phyloP scores from a whole-genome alignment of 2,797 vertebrate genomes.

The Enoplosus armatus region DNA sequence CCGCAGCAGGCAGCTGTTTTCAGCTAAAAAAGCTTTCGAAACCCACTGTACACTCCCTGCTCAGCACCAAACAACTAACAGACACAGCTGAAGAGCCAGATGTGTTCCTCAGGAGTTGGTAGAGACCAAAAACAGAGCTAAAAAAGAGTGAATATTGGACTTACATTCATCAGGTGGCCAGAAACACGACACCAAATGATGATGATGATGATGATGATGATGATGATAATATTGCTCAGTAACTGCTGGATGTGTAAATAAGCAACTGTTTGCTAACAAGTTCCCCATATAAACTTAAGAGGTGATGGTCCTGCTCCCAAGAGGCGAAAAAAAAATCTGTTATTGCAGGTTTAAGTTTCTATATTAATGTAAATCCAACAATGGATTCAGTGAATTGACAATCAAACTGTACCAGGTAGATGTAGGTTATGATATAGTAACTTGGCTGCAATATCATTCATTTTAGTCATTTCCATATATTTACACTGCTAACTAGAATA shows the following conservation, averaged over 20 bases:
- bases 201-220: too few relatives aligned
- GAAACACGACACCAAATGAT: neutral
- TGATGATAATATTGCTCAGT: neutral
- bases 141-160: neutral
- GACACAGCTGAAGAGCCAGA: neutral
- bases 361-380: neutral
- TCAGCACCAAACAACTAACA: neutral
- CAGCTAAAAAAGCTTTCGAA: neutral
- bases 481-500: neutral
- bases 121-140: slow-evolving; percentile 4
- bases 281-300: neutral
- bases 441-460: neutral
- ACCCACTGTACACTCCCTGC: neutral
- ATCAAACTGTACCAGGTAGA: neutral
- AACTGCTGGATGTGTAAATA: neutral
- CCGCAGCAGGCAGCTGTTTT: neutral
- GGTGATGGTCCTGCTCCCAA: too few relatives aligned
- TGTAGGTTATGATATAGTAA: neutral
- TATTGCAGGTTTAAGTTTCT: neutral
- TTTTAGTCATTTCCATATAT: neutral
- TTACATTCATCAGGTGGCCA: neutral
- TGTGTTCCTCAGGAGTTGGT: neutral
- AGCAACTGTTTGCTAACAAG: too few relatives aligned
- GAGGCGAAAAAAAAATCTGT: too few relatives aligned
- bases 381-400: neutral